These are phyloP conservation scores for Drosophila antonietae DNA, from an alignment of 2,888 invertebrate species.

Conservation along the genomic window DNA sequence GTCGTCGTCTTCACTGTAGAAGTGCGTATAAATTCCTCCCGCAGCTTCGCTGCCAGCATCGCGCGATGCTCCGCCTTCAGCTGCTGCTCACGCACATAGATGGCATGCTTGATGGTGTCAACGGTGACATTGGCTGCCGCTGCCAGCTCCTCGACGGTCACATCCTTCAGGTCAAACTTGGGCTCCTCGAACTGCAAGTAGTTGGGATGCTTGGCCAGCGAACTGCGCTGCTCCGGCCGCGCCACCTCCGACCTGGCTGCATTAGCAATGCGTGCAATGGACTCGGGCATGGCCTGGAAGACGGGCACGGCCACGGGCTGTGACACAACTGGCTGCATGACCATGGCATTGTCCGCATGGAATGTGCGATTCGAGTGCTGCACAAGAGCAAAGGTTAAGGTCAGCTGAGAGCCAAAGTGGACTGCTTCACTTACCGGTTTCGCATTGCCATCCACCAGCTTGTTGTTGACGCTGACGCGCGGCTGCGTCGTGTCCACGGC, in stretches of 20 bases:
- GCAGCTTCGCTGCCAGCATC: conserved; percentile 74
- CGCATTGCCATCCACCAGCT: conserved; percentile 66
- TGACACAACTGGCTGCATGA: conserved; percentile 62
- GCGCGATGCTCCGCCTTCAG: conserved; percentile 86
- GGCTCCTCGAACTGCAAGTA: conserved; percentile 82
- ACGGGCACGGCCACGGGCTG: conserved; percentile 84
- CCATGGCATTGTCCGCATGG: conserved; percentile 77
- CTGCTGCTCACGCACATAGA: conserved; percentile 89
- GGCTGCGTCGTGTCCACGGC: conserved; percentile 78
- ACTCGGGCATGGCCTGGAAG: conserved; percentile 86
- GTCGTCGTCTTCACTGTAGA: conserved; percentile 85
- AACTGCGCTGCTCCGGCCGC: conserved; percentile 61
- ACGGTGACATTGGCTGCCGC: conserved; percentile 92
- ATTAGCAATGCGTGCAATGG: conserved; percentile 83
- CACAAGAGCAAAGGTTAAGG: not conserved
- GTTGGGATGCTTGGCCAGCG: conserved; percentile 68
- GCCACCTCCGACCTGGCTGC: conserved; percentile 46
- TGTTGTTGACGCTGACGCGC: conserved; percentile 79
- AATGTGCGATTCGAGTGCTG: conserved; percentile 80
- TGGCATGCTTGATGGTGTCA: conserved; percentile 91
- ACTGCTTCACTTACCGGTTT: conserved; percentile 59
- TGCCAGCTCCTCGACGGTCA: conserved; percentile 86
- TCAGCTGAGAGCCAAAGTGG: too few relatives aligned
- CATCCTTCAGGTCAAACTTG: conserved; percentile 81
- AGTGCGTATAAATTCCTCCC: conserved; percentile 84